phyloP scores from a whole-genome alignment of 2,113 vertebrate species.

The Plecotus auritus region DNA sequence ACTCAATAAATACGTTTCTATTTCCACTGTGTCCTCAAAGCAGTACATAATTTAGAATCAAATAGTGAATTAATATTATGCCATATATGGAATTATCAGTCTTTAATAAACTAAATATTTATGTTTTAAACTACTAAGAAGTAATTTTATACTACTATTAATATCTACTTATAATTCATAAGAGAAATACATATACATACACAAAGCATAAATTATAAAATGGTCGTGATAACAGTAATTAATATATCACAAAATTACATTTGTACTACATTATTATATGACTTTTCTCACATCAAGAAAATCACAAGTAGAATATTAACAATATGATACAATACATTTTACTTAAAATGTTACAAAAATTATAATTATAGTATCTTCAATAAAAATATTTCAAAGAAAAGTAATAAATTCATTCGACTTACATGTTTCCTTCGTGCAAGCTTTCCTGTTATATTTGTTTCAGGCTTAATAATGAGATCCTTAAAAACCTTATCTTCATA shows the following conservation, averaged over 20 bases:
- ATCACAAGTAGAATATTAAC: slow-evolving; percentile 16
- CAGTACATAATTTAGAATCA: neutral
- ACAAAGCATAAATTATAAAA: neutral
- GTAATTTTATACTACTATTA: neutral
- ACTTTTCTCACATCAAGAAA: neutral
- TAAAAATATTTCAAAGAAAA: neutral
- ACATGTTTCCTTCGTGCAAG: slow-evolving; percentile 37
- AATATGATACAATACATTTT: neutral
- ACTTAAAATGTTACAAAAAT: neutral
- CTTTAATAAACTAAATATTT: neutral
- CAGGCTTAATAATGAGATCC: slow-evolving; percentile 32
- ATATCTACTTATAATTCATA: neutral
- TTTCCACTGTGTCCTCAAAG: neutral
- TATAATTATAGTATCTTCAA: neutral
- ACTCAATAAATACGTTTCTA: neutral
- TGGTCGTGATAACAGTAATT: neutral
- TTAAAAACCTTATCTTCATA: slow-evolving; percentile 17
- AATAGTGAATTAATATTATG: neutral
- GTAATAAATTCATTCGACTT: slow-evolving; percentile 31
- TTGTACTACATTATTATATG: neutral
- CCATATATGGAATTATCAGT: neutral
- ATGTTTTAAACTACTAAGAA: neutral
- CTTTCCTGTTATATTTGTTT: neutral
- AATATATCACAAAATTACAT: neutral
- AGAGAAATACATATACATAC: neutral